Percentiles rank a stretch among this genome's conserved stretches.
These are phyloP conservation scores for human (Homo sapiens) DNA, from an alignment of 2,113 vertebrate genomes.

Conservation along the genomic window DNA sequence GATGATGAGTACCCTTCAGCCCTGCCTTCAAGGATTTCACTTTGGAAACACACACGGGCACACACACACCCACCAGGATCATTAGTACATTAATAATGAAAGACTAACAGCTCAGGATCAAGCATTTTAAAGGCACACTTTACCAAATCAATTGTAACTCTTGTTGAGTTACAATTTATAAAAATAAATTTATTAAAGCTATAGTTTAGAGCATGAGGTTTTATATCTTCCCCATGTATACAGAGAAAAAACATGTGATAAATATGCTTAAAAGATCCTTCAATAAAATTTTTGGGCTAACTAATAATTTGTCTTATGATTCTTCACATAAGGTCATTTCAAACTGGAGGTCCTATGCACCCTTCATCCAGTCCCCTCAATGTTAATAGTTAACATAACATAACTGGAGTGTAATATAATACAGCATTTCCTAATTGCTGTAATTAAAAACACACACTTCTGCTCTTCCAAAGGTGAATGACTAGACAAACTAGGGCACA, in stretches of 20 bases:
- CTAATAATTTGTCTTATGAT: background rate
- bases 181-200: background rate
- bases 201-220: background rate
- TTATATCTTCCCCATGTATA: background rate
- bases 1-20: background rate
- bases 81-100: background rate
- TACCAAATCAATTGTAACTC: background rate
- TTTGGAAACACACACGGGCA: background rate
- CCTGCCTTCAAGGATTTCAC: background rate
- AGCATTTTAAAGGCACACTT: background rate
- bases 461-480: background rate
- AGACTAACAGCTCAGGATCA: background rate
- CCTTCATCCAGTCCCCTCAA: too few species aligned
- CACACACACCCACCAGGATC: background rate
- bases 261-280: background rate
- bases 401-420: too few species aligned
- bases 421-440: background rate
- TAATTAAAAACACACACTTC: background rate
- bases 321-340: background rate
- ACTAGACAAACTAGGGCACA: background rate
- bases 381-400: too few species aligned
- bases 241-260: background rate
- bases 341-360: background rate
- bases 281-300: background rate
- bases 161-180: background rate